Conservation (phyloP, 2,888 invertebrate species). For the Phorcus lineatus region DNA sequence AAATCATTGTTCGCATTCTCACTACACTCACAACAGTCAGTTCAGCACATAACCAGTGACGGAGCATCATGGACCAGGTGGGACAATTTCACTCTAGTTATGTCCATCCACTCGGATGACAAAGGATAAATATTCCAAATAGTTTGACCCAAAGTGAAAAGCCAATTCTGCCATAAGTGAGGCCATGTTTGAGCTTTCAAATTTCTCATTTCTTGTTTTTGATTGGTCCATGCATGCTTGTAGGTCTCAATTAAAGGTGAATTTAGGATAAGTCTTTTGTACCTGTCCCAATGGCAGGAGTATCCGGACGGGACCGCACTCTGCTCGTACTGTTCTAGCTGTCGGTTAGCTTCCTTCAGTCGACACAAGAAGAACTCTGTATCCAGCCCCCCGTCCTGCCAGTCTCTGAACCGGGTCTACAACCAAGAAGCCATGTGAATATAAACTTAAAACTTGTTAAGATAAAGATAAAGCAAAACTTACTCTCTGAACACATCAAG, state of each 20-base stretch:
- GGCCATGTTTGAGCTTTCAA: neutral
- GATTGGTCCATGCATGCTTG: constrained; percentile 36
- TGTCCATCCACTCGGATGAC: neutral
- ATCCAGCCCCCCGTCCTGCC: constrained; percentile 80
- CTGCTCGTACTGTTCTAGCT: constrained; percentile 81
- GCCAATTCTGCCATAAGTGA: neutral
- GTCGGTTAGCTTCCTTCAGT: constrained; percentile 80
- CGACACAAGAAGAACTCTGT: constrained; percentile 80
- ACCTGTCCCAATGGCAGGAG: constrained; percentile 86
- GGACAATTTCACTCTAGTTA: neutral
- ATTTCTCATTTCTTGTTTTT: neutral
- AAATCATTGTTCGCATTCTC: neutral
- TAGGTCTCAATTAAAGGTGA: neutral
- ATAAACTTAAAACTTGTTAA: too few species aligned
- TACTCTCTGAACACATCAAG: too few species aligned
- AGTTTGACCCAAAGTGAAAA: neutral
- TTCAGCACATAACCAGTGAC: neutral
- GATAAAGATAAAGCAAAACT: too few species aligned
- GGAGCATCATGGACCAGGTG: neutral
- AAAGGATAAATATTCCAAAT: neutral
- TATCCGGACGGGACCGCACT: constrained; percentile 83
- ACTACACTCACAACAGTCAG: constrained; percentile 11
- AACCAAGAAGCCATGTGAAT: too few species aligned
- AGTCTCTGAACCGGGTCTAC: constrained; percentile 82
- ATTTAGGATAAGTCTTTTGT: constrained; percentile 71